phyloP scores from a whole-genome alignment of 2,113 vertebrate species.

The Catagonus wagneri region DNA sequence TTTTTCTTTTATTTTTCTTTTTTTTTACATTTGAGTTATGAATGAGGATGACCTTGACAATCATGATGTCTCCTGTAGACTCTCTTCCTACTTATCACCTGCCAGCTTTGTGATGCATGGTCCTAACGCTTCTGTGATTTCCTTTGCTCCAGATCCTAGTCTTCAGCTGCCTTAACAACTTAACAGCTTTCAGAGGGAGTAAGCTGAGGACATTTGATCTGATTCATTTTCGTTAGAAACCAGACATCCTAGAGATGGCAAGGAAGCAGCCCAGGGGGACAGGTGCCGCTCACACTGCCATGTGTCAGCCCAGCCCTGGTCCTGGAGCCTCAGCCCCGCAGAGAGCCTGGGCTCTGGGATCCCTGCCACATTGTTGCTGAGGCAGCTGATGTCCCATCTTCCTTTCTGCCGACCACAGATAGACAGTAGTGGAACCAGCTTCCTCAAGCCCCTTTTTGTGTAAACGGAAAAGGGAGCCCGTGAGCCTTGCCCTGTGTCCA shows the following conservation, averaged over 20 bases:
- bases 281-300: fast-evolving
- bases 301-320: background rate
- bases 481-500: background rate
- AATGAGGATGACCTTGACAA: slow-evolving; percentile 81
- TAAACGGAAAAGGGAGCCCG: slow-evolving; percentile 25
- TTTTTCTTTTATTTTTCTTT: background rate
- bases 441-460: slow-evolving; percentile 49
- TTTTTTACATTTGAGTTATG: slow-evolving; percentile 63
- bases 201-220: background rate
- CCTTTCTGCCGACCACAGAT: fast-evolving
- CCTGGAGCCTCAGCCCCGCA: background rate
- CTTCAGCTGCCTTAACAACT: slow-evolving; percentile 76
- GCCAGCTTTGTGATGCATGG: slow-evolving; percentile 79
- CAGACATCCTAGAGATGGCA: background rate
- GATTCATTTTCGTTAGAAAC: background rate
- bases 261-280: background rate
- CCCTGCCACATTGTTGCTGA: background rate
- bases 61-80: slow-evolving; percentile 84
- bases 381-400: background rate
- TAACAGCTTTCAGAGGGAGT: background rate
- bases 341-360: background rate
- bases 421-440: slow-evolving; percentile 78
- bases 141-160: slow-evolving; percentile 49
- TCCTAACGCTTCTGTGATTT: slow-evolving; percentile 69
- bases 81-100: background rate